These are phyloP conservation scores for Cotesia glomerata DNA, from an alignment of 1,140 invertebrate species.

Conservation along the genomic window DNA sequence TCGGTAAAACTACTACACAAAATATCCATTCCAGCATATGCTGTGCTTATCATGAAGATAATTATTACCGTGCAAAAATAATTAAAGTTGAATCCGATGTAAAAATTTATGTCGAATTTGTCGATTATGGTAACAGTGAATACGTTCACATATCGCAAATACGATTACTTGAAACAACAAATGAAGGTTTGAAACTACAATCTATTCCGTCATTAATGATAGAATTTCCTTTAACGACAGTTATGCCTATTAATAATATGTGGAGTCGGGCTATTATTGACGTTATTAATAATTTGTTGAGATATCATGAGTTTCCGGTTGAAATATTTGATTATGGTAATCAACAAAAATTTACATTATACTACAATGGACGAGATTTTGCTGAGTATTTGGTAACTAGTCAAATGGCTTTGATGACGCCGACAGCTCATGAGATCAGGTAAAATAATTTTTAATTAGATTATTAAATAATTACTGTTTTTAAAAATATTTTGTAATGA, in stretches of 20 bases:
- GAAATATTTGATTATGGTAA: background rate
- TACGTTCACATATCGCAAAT: constrained; percentile 65
- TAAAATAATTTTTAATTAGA: background rate
- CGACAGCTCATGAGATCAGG: background rate
- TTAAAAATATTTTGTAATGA: background rate
- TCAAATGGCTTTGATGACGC: constrained; percentile 35
- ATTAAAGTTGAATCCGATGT: constrained; percentile 56
- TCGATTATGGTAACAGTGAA: constrained; percentile 75
- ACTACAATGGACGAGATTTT: constrained; percentile 47
- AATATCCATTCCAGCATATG: constrained; percentile 64
- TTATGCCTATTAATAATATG: constrained; percentile 56
- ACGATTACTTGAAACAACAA: constrained; percentile 63
- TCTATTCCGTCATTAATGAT: constrained; percentile 64
- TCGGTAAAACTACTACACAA: constrained; percentile 49
- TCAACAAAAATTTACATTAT: constrained; percentile 31
- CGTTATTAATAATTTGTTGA: constrained; percentile 60
- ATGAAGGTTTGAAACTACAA: constrained; percentile 57
- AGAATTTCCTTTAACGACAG: constrained; percentile 66
- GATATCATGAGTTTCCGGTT: constrained; percentile 60
- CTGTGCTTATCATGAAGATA: constrained; percentile 70
- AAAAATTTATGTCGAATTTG: constrained; percentile 68
- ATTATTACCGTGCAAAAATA: constrained; percentile 70
- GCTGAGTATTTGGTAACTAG: constrained; percentile 39
- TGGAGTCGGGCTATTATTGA: constrained; percentile 64
- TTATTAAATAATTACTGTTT: background rate